Conservation (phyloP, 2,113 vertebrate genomes). For the Rhinoderma darwinii region DNA sequence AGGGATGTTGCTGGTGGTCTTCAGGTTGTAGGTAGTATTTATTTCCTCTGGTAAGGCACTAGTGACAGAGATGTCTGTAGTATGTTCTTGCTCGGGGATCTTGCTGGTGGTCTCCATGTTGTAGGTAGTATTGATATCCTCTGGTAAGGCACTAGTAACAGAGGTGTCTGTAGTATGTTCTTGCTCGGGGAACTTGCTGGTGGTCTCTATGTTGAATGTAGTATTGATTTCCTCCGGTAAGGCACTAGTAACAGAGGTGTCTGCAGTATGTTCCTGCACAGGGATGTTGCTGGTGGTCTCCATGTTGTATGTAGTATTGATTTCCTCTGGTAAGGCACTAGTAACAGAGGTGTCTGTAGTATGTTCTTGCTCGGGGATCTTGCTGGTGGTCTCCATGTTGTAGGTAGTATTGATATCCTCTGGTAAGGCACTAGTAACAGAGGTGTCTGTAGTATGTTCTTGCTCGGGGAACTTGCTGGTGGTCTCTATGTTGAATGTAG, state of each 20-base stretch:
- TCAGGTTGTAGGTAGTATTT: not conserved
- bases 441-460: not conserved
- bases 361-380: not conserved
- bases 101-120: not conserved
- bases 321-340: not conserved
- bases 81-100: no score
- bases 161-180: no score
- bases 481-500: not conserved
- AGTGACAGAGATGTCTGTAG: not conserved
- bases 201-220: no score
- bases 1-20: not conserved
- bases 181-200: no score
- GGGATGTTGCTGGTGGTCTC: not conserved
- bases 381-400: not conserved
- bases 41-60: not conserved
- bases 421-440: not conserved
- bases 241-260: no score
- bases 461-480: not conserved
- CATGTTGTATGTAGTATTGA: not conserved
- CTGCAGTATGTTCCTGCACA: not conserved
- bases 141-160: not conserved
- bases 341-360: no score
- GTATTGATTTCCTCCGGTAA: no score
- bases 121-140: not conserved
- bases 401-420: not conserved